Evolutionary conservation across 1,140 invertebrate species (phyloP).

Genomic region (Brachionus paranguensis): DNA sequence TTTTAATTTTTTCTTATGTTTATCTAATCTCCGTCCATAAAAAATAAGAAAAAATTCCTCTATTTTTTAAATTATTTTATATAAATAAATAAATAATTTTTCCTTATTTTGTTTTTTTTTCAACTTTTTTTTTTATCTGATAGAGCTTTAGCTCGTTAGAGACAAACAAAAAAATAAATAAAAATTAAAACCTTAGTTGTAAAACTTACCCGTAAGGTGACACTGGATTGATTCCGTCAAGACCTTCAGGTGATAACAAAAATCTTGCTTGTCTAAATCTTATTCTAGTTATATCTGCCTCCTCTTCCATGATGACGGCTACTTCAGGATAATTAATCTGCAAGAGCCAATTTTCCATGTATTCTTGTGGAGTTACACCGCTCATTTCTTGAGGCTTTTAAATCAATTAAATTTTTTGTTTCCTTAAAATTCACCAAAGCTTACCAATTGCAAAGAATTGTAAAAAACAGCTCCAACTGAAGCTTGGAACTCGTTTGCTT

Average conservation of each 20-base stretch:
- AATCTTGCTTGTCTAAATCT: constrained; percentile 21
- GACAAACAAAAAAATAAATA: not conserved
- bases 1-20: no score
- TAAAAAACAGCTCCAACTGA: not conserved
- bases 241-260: not conserved
- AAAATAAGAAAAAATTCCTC: no score
- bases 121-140: no score
- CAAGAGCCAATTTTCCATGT: constrained; percentile 40
- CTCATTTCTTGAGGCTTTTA: constrained; percentile 12
- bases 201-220: not conserved
- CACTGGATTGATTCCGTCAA: not conserved
- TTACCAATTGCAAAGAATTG: constrained; percentile 16
- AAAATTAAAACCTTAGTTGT: not conserved
- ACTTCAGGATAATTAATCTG: constrained; percentile 38
- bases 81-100: no score
- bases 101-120: no score
- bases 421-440: not conserved
- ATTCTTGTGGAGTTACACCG: not conserved
- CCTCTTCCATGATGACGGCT: not conserved
- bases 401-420: not conserved
- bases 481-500: not conserved
- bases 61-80: no score
- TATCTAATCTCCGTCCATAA: no score
- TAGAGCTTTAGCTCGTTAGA: no score
- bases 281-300: not conserved